Conservation (phyloP, 2,888 invertebrate species). For the Drosophila nr. perissopoda region DNA sequence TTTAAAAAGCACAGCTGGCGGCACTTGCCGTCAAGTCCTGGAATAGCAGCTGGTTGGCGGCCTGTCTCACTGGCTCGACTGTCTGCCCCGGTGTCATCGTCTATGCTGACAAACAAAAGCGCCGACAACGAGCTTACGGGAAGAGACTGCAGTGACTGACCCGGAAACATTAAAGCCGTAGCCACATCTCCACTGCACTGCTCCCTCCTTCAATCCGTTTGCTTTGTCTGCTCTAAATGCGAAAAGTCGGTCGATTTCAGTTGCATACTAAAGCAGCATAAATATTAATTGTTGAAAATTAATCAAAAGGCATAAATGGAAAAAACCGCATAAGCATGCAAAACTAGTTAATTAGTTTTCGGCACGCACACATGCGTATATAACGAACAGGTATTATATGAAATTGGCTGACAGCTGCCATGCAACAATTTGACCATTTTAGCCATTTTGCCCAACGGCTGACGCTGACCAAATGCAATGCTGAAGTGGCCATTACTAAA, state of each 20-base stretch:
- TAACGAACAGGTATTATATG: constrained; percentile 50
- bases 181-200: constrained; percentile 17
- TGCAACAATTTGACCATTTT: constrained; percentile 63
- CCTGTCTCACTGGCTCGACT: constrained; percentile 21
- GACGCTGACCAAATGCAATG: constrained; percentile 46
- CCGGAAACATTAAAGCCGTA: constrained; percentile 76
- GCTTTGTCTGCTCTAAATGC: constrained; percentile 63
- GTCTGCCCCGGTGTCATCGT: constrained; percentile 73
- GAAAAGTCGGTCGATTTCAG: constrained; percentile 33
- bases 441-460: constrained; percentile 26
- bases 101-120: constrained; percentile 79
- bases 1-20: constrained; percentile 77
- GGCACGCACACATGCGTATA: constrained; percentile 49
- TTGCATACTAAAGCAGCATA: constrained; percentile 59
- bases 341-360: constrained; percentile 76
- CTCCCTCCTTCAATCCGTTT: constrained; percentile 5
- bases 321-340: constrained; percentile 46
- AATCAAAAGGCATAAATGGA: constrained; percentile 55
- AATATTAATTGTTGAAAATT: constrained; percentile 76
- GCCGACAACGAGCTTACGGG: constrained; percentile 79
- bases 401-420: constrained; percentile 76
- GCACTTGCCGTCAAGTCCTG: constrained; percentile 56
- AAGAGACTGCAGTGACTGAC: constrained; percentile 80
- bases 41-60: constrained; percentile 10
- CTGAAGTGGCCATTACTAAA: constrained; percentile 68